These are phyloP conservation scores for Brienomyrus longianalis DNA, from an alignment of 2,113 vertebrate species.

Conservation along the genomic window DNA sequence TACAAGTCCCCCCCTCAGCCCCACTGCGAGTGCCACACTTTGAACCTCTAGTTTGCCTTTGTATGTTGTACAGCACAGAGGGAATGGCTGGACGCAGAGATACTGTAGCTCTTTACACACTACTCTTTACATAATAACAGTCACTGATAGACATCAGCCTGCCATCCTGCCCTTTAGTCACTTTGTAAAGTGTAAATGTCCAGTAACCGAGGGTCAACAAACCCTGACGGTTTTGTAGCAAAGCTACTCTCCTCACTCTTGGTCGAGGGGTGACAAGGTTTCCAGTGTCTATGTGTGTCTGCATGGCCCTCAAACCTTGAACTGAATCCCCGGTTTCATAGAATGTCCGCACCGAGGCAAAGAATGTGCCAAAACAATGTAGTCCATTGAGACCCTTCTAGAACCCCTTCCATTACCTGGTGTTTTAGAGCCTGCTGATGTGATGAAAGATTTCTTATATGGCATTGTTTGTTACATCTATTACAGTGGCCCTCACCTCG, in stretches of 20 bases:
- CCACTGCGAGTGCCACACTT: slow-evolving; percentile 65
- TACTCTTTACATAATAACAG: slow-evolving; percentile 62
- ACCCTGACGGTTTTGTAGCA: background rate
- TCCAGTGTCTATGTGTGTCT: background rate
- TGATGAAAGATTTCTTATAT: slow-evolving; percentile 52
- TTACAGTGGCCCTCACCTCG: slow-evolving; percentile 88
- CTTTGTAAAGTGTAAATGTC: slow-evolving; percentile 53
- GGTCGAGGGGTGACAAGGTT: background rate
- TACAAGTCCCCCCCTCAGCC: slow-evolving; percentile 47
- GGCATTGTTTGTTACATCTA: slow-evolving; percentile 77
- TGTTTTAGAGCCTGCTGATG: background rate
- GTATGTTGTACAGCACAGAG: slow-evolving; percentile 76
- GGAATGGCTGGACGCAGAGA: slow-evolving; percentile 62
- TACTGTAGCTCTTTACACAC: slow-evolving; percentile 49
- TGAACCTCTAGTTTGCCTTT: slow-evolving; percentile 62
- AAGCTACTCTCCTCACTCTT: background rate
- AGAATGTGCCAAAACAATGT: background rate
- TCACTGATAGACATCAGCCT: slow-evolving; percentile 62
- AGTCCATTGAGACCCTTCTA: background rate
- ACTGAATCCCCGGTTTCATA: background rate
- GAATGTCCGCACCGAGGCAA: background rate
- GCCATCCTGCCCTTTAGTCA: slow-evolving; percentile 51
- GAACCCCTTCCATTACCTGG: background rate
- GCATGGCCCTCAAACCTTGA: background rate
- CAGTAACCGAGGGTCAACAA: slow-evolving; percentile 16